Evolutionary conservation across 2,797 vertebrate species (phyloP).

Genomic region (Cephalopachus bancanus): DNA sequence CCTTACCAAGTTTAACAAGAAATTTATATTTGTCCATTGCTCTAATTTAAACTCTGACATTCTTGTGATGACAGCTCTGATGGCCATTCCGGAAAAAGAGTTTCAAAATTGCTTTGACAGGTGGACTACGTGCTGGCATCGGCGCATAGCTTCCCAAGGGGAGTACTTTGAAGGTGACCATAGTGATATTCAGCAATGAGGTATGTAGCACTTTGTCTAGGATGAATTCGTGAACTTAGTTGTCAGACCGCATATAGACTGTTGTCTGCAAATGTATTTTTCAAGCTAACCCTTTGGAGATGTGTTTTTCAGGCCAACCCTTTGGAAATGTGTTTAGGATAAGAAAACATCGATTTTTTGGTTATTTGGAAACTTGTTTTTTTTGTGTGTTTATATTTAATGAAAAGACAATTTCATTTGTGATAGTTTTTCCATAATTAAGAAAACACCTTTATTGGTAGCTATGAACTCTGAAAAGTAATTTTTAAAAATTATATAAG

Average conservation of each 20-base stretch:
- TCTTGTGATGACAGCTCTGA: no score
- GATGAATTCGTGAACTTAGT: no score
- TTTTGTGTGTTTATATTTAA: constrained; percentile 63
- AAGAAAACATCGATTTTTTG: constrained; percentile 38
- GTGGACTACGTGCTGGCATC: no score
- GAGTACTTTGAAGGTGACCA: no score
- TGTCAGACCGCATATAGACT: not conserved
- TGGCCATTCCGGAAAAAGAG: no score
- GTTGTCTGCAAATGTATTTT: constrained; percentile 71
- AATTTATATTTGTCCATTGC: no score
- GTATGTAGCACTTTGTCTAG: no score
- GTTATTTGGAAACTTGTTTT: constrained; percentile 72
- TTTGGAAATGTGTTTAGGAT: constrained; percentile 72
- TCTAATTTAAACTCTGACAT: no score
- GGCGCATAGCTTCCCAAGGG: no score
- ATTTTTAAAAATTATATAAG: constrained; percentile 50
- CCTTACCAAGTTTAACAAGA: no score
- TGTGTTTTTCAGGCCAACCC: constrained; percentile 75
- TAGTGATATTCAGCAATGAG: no score
- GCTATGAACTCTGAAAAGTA: constrained; percentile 82
- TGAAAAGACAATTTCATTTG: constrained; percentile 66
- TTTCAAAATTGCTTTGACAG: no score
- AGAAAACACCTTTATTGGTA: constrained; percentile 76
- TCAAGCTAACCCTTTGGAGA: constrained; percentile 77
- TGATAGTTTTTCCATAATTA: constrained; percentile 70